Percentiles rank a stretch among this genome's conserved stretches.
phyloP scores from a whole-genome alignment of 2,888 invertebrate species.

The Nineta flava region DNA sequence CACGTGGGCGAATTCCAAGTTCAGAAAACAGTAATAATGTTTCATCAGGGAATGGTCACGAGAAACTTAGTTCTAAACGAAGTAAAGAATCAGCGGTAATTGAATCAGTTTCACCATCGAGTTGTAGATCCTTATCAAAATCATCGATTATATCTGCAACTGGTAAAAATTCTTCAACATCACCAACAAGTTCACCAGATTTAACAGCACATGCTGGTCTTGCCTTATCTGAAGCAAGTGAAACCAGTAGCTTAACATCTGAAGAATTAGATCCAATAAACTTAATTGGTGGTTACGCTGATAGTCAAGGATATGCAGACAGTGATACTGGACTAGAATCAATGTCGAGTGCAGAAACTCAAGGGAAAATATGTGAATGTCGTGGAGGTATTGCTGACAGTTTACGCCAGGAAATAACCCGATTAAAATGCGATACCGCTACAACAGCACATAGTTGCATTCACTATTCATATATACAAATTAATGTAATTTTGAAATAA shows the following conservation, averaged over 20 bases:
- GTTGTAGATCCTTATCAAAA: constrained; percentile 42
- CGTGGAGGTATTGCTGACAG: constrained; percentile 44
- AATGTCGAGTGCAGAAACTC: constrained; percentile 84
- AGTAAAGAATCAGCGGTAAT: constrained; percentile 38
- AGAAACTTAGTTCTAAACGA: constrained; percentile 32
- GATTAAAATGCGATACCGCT: constrained; percentile 90
- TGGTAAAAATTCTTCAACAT: constrained; percentile 32
- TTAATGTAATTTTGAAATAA: too few species aligned
- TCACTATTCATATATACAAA: too few species aligned
- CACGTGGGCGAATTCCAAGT: constrained; percentile 52
- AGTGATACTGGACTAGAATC: constrained; percentile 94
- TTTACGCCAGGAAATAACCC: constrained; percentile 75
- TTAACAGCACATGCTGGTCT: constrained; percentile 27
- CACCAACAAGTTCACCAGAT: constrained; percentile 40
- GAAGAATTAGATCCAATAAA: constrained; percentile 67
- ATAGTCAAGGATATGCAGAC: constrained; percentile 54
- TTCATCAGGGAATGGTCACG: constrained; percentile 37
- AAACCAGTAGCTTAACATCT: constrained; percentile 85
- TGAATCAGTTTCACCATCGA: constrained; percentile 50
- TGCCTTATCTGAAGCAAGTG: constrained; percentile 47
- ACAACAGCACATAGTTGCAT: too few species aligned
- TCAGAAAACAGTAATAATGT: constrained; percentile 53
- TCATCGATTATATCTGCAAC: constrained; percentile 25
- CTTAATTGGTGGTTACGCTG: constrained; percentile 29
- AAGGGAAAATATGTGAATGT: constrained; percentile 42